Evolutionary conservation across 1,140 invertebrate species (phyloP), one percentile per base, ranked within the genome.

Genomic region (Gryon sp.): DNA sequence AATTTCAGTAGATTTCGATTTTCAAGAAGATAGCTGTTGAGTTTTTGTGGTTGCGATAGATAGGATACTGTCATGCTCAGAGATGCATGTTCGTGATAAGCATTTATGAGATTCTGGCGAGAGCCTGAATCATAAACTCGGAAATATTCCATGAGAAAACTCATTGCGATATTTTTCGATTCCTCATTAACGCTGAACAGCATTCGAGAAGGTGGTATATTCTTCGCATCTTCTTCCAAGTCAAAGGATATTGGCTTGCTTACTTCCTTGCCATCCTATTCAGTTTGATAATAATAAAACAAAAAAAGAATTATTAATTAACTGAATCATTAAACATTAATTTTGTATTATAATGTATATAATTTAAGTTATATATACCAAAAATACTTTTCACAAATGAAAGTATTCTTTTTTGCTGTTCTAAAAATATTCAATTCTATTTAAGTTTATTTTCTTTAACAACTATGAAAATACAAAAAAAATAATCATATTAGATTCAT

Each of bases 61-160:
- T 80, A 77, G 28, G 75, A 80, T 8, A 86, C 69, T 2, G 88
- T 86, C 82, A 96, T 89, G 1, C 95, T 96, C 80, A 97, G 93
- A 50, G 90, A 89, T 0, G 95, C 94, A 11, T 94, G 88, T 80
- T 97, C 95, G 82, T 97, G 94, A 84, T 98, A 98, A 0, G 96
- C 96, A 69, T 95, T 92, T 7, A 95, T 80, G 36, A 98, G 82
- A 0, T 92, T 90, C 79, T 95, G 92, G 9, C 96, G 89, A 73
- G 93, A 93, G 12, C 93, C 93, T n/a, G 93, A 93, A 86, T 98
- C 97, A 82, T 94, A 98, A 38, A 97, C 92, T 0, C 89, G 89
- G 76, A 94, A 97, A 87, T 95, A 97, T 81, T 95, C 94, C 65
- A 95, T 92, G 2, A 97, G 82, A 84, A 97, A 97, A 62, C 92